Conservation (phyloP, 2,888 invertebrate genomes). For the Acrobasis suavella region DNA sequence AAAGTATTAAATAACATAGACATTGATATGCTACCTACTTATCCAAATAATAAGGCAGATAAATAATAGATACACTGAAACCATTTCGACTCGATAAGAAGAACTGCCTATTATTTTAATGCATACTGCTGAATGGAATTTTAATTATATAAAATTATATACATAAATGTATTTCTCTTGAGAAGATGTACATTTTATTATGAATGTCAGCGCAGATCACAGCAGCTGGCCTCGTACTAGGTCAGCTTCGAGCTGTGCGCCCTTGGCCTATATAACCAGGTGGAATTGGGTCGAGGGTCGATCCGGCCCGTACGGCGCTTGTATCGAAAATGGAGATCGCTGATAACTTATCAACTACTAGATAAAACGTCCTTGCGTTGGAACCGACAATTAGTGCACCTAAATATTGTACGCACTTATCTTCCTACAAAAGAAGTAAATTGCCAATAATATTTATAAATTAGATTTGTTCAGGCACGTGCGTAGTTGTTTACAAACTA, state of each 20-base stretch:
- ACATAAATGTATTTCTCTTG: neutral
- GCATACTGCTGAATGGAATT: too few relatives aligned
- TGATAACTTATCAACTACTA: slow-evolving; percentile 31
- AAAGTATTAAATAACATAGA: too few relatives aligned
- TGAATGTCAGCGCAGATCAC: slow-evolving; percentile 29
- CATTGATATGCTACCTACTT: too few relatives aligned
- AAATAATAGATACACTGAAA: too few relatives aligned
- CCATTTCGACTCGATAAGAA: too few relatives aligned
- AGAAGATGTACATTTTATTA: neutral
- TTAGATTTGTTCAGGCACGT: too few relatives aligned
- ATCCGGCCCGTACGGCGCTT: slow-evolving; percentile 40
- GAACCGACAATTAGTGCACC: neutral
- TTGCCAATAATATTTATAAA: too few relatives aligned
- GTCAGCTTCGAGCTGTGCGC: slow-evolving; percentile 46
- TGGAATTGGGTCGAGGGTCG: slow-evolving; percentile 49
- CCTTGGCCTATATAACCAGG: slow-evolving; percentile 62
- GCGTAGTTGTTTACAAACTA: too few relatives aligned
- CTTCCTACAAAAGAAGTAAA: neutral
- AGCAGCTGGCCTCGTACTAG: slow-evolving; percentile 42
- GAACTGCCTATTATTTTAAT: too few relatives aligned
- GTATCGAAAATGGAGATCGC: slow-evolving; percentile 46
- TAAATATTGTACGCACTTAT: neutral
- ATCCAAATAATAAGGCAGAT: too few relatives aligned
- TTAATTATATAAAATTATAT: too few relatives aligned
- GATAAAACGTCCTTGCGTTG: slow-evolving; percentile 5